Base-by-base conservation (phyloP, 2,113 vertebrate species). In the Pycnonotus jocosus region DNA sequence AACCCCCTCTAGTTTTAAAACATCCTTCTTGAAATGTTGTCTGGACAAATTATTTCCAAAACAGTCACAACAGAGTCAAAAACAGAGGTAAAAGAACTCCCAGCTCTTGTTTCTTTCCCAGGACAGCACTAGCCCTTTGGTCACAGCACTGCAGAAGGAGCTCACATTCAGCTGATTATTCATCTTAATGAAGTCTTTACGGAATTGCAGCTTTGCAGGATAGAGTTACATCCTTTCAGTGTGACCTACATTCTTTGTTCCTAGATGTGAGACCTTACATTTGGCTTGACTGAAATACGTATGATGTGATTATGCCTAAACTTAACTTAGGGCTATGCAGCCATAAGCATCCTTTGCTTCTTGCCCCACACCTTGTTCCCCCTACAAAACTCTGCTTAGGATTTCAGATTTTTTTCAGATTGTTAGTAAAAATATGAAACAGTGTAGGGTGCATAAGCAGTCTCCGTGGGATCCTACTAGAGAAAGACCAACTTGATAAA, bases 151-250 rank as follows among this genome's bases (percentile, higher is more conserved):
- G 90, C 81, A 92, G 87, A 95, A 96, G 90, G 79, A 96, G 89
- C 93, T 94, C 95, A 93, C 44, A 0, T 95, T 95, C 81, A 94
- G 87, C 74, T 96, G 95, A 96, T 96, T 97, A 96, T 93, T 95
- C 90, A 96, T 95, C 95, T 94, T 95, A 95, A 96, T 94, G 81
- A 95, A 97, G 92, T 88, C 94, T 97, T 97, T 95, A 91, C 33
- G 17, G 96, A 94, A 95, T 90, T 95, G 87, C 90, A 95, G 94
- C 94, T 95, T 97, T 91, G 91, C 35, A 62, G 93, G 90, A 93
- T 95, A 96, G 94, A 90, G 93, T 96, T 96, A 94, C 95, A 90
- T 78, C 93, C 92, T 90, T 95, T 95, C 94, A 92, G 92, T 74
- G 85, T 95, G 95, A 94, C 92, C 90, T 94, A 90, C 88, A 64